These are phyloP conservation scores for Bombylius major DNA, from an alignment of 2,888 invertebrate species.

Conservation along the genomic window DNA sequence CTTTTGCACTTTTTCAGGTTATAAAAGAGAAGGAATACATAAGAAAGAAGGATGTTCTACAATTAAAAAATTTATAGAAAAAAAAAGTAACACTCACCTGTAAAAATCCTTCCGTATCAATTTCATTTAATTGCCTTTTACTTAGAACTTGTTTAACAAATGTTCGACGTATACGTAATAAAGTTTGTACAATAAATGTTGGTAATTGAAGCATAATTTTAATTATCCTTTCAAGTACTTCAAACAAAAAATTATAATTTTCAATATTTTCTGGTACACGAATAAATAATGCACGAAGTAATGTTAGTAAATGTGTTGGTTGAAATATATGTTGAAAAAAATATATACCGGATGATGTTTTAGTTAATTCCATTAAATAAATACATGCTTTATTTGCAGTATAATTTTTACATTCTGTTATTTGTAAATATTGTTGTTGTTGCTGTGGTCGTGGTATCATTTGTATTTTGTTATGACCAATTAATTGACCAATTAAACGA, in stretches of 20 bases:
- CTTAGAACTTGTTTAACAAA: constrained; percentile 15
- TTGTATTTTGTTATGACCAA: not conserved
- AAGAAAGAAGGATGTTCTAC: too few species aligned
- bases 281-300: constrained; percentile 24
- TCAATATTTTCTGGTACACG: constrained; percentile 16
- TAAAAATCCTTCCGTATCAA: constrained; percentile 17
- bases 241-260: constrained; percentile 18
- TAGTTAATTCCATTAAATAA: constrained; percentile 17
- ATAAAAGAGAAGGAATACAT: too few species aligned
- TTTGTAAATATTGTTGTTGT: not conserved
- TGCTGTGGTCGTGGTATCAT: not conserved
- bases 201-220: constrained; percentile 12
- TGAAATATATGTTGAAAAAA: constrained; percentile 20
- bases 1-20: too few species aligned
- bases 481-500: constrained; percentile 16
- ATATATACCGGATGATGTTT: constrained; percentile 15
- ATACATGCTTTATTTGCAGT: constrained; percentile 16
- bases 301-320: constrained; percentile 22
- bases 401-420: not conserved
- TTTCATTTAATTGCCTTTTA: constrained; percentile 10
- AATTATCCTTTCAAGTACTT: constrained; percentile 19
- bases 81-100: constrained; percentile 11
- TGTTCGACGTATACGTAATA: constrained; percentile 17
- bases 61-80: too few species aligned
- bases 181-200: constrained; percentile 15